Evolutionary conservation across 2,888 invertebrate species (phyloP), one percentile per base, ranked within the genome.

Genomic region (Drosophila diplacantha): DNA sequence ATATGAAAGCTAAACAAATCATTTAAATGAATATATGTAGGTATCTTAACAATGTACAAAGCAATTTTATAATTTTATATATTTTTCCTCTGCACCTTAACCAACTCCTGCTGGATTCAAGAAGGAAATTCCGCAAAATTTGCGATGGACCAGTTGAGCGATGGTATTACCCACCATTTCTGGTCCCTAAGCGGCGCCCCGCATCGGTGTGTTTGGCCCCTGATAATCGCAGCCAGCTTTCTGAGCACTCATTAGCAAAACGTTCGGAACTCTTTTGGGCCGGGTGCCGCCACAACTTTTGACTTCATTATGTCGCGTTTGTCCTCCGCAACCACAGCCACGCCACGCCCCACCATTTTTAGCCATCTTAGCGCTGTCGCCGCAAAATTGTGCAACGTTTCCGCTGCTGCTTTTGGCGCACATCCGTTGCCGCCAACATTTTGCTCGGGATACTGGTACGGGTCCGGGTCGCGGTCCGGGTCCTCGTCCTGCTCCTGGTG

Each of bases 311-410:
- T 79, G 81, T 75, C 71, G 70, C 75, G 64, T 73, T 75, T 60
- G 66, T 66, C 59, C 54, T 37, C 58, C 26, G 24, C 39, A n/a
- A n/a, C 38, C 38, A 24, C 32, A n/a, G 26, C 39, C 60, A 60
- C 60, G 60, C 61, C 61, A 29, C 29, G 29, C 29, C 61, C 52
- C 44, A 46, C 29, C 44, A 31, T 46, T 46, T 20, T 20, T 32
- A 46, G 44, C 12, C 52, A 61, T 62, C 61, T 61, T 62, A 34
- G 63, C 69, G 50, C 60, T 73, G 81, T 79, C 68, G 78, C 81
- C 78, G 67, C 78, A 79, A 79, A 79, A 79, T 79, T 79, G 79
- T 79, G 78, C 81, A 79, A 81, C 76, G 78, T 81, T 78, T 78
- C 78, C 78, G 77, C 65, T 68, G 67, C 74, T 70, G 72, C 77